These are phyloP conservation scores for Drosophila atripex DNA, from an alignment of 2,888 invertebrate species.

Conservation along the genomic window DNA sequence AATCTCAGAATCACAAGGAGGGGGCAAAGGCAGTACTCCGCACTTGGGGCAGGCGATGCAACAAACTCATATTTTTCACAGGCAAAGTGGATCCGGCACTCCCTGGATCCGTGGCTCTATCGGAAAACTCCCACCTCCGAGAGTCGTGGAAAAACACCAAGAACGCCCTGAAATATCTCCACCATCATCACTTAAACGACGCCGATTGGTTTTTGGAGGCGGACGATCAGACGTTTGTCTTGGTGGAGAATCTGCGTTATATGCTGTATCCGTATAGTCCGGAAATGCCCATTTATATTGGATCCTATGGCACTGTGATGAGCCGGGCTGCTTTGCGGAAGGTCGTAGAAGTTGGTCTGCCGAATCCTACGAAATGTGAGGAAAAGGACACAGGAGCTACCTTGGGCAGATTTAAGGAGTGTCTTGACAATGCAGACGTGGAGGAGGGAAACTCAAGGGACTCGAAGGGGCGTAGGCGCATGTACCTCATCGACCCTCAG, in stretches of 20 bases:
- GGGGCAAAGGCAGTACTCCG: not conserved
- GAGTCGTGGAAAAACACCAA: slow-evolving; percentile 24
- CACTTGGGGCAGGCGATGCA: slow-evolving; percentile 35
- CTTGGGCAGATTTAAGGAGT: slow-evolving; percentile 11
- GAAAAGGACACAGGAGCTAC: slow-evolving; percentile 7
- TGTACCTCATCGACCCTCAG: slow-evolving; percentile 17
- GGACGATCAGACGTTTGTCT: slow-evolving; percentile 25
- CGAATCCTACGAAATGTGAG: slow-evolving; percentile 19
- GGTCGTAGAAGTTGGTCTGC: slow-evolving; percentile 11
- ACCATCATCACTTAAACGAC: slow-evolving; percentile 15
- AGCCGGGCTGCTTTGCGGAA: slow-evolving; percentile 31
- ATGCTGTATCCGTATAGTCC: slow-evolving; percentile 36
- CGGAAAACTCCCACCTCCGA: not conserved
- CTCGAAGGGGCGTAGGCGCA: slow-evolving; percentile 10
- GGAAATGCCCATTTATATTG: slow-evolving; percentile 20
- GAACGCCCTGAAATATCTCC: slow-evolving; percentile 22
- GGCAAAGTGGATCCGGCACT: not conserved
- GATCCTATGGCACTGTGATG: slow-evolving; percentile 18
- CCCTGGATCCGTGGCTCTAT: not conserved
- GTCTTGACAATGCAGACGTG: slow-evolving; percentile 18
- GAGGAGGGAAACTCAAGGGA: slow-evolving; percentile 14
- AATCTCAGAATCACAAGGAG: not conserved
- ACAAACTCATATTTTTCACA: slow-evolving; percentile 30
- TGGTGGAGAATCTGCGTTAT: slow-evolving; percentile 31
- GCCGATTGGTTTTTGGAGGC: slow-evolving; percentile 36